Conservation (phyloP, 2,888 invertebrate species). For the Cephus pygmeus region DNA sequence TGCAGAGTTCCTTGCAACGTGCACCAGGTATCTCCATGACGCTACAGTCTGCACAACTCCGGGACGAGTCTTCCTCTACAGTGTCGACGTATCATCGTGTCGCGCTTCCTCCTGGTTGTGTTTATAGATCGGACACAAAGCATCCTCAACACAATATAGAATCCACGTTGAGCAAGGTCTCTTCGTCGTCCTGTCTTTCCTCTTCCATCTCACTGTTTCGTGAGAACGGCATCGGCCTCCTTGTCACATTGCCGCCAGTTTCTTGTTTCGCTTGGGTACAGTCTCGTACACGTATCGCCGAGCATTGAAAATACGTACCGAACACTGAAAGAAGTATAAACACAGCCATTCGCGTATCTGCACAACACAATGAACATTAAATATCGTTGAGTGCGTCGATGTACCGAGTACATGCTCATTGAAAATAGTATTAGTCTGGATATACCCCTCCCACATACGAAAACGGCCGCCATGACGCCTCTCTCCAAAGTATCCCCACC, state of each 20-base stretch:
- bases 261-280: conserved; percentile 7
- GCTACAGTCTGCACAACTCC: background rate
- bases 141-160: conserved; percentile 23
- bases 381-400: background rate
- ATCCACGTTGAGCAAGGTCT: conserved; percentile 24
- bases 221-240: background rate
- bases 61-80: background rate
- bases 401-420: background rate
- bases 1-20: background rate
- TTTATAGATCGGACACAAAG: conserved; percentile 23
- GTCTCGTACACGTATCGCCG: background rate
- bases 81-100: background rate
- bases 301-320: background rate
- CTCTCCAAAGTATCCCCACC: background rate
- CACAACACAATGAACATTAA: background rate
- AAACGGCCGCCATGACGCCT: conserved; percentile 19
- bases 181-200: conserved; percentile 17
- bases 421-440: background rate
- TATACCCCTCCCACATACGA: background rate
- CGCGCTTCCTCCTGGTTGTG: background rate
- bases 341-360: background rate
- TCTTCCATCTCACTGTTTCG: conserved; percentile 8
- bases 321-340: background rate
- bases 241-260: background rate
- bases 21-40: background rate